phyloP scores from a whole-genome alignment of 2,797 vertebrate species.

The Pempheris klunzingeri region DNA sequence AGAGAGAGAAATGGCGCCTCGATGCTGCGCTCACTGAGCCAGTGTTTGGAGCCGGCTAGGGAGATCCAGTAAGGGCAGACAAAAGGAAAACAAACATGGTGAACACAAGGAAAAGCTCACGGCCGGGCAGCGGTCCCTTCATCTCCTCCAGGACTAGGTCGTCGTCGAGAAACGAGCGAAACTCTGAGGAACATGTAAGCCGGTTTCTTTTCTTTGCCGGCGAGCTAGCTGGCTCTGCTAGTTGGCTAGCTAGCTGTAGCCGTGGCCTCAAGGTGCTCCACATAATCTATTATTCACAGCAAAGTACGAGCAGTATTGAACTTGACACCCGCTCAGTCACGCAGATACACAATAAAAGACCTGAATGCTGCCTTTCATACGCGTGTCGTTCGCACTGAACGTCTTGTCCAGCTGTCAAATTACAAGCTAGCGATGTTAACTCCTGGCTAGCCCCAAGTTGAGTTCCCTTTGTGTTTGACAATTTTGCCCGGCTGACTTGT shows the following conservation, averaged over 20 bases:
- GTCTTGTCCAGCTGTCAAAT: conserved; percentile 50
- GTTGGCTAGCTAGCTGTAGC: conserved; percentile 70
- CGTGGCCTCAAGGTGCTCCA: conserved; percentile 74
- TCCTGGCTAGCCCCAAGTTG: conserved; percentile 77
- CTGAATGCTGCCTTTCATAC: neutral
- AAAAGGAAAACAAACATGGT: conserved; percentile 87
- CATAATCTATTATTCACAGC: conserved; percentile 38
- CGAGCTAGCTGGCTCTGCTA: conserved; percentile 76
- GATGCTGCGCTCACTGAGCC: conserved; percentile 84
- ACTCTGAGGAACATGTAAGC: conserved; percentile 87
- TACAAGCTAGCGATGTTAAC: conserved; percentile 65
- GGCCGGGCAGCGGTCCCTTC: conserved; percentile 78
- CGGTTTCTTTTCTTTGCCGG: conserved; percentile 79
- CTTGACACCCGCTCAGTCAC: conserved; percentile 66
- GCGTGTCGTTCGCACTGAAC: conserved; percentile 21
- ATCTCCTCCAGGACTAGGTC: conserved; percentile 89
- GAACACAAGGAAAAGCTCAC: conserved; percentile 93
- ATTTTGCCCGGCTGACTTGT: conserved; percentile 72
- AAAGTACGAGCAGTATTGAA: neutral
- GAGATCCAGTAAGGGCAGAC: conserved; percentile 72
- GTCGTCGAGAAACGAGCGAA: conserved; percentile 82
- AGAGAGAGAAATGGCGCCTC: conserved; percentile 88
- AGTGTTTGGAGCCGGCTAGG: conserved; percentile 81
- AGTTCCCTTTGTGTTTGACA: conserved; percentile 89
- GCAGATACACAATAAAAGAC: neutral